Conservation (phyloP, 2,113 vertebrate genomes). For the Rutilus rutilus region DNA sequence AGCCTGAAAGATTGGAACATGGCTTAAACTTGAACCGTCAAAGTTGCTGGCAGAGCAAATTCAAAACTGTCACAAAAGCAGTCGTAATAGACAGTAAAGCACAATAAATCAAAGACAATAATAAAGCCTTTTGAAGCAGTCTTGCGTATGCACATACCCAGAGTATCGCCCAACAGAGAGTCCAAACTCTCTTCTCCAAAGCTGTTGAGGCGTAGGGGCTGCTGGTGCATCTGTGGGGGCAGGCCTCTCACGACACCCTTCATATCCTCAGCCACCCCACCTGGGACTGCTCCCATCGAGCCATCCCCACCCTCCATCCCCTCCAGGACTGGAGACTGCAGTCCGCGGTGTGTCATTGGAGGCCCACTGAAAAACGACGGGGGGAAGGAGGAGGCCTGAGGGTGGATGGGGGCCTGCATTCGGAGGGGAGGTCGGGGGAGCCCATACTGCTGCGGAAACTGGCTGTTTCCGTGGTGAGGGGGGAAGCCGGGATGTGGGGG, state of each 20-base stretch:
- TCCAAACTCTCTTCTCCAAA: constrained; percentile 90
- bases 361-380: constrained; percentile 85
- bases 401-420: constrained; percentile 80
- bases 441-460: constrained; percentile 80
- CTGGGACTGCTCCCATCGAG: constrained; percentile 67
- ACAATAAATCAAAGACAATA: background rate
- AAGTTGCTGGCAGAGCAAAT: background rate
- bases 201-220: constrained; percentile 83
- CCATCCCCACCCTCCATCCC: constrained; percentile 77
- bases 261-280: constrained; percentile 82
- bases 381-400: constrained; percentile 83
- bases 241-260: constrained; percentile 83
- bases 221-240: constrained; percentile 75
- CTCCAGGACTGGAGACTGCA: constrained; percentile 88
- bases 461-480: constrained; percentile 76
- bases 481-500: constrained; percentile 84
- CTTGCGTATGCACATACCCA: constrained; percentile 80
- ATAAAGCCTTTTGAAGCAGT: background rate
- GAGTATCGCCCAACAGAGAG: constrained; percentile 81
- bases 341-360: constrained; percentile 80
- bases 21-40: background rate
- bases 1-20: background rate
- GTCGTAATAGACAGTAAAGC: background rate
- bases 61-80: background rate
- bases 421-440: constrained; percentile 87